Evolutionary conservation across 2,113 vertebrate species (phyloP).

Genomic region (Chitala chitala): DNA sequence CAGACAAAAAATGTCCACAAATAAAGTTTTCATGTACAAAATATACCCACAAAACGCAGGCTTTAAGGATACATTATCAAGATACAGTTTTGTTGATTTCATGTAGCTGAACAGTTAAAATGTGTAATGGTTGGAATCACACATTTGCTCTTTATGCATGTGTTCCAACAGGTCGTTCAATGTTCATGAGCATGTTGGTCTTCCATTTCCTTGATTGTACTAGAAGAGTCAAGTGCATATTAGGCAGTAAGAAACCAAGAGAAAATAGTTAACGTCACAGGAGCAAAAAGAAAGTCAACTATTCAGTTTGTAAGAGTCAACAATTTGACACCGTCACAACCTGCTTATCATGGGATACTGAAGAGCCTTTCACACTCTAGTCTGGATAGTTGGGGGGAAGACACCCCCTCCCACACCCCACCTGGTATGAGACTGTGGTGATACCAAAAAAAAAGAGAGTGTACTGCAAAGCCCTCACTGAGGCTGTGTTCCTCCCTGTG

Average conservation of each 20-base stretch:
- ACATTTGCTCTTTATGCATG: conserved; percentile 7
- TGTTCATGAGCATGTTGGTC: conserved; percentile 42
- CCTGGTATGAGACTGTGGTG: conserved; percentile 24
- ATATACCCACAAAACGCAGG: conserved; percentile 45
- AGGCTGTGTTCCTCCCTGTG: conserved; percentile 33
- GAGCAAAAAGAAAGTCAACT: neutral
- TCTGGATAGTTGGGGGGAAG: too few relatives aligned
- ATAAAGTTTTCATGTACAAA: conserved; percentile 38
- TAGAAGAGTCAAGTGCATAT: neutral
- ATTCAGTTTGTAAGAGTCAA: neutral
- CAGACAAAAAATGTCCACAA: conserved; percentile 53
- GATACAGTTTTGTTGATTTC: conserved; percentile 44
- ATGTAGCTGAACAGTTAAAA: conserved; percentile 45
- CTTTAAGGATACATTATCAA: conserved; percentile 54
- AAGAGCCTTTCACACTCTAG: neutral
- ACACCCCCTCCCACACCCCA: conserved; percentile 32
- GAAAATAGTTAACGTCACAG: conserved; percentile 48
- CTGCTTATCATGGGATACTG: neutral
- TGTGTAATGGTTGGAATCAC: too few relatives aligned
- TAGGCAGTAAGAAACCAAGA: conserved; percentile 33
- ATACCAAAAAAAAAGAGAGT: conserved; percentile 24
- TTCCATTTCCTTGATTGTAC: conserved; percentile 22
- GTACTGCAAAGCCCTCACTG: conserved; percentile 29
- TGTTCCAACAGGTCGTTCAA: too few relatives aligned
- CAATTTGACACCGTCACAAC: too few relatives aligned